Evolutionary conservation across 2,888 invertebrate species (phyloP).

Genomic region (Mythimna lalbum): DNA sequence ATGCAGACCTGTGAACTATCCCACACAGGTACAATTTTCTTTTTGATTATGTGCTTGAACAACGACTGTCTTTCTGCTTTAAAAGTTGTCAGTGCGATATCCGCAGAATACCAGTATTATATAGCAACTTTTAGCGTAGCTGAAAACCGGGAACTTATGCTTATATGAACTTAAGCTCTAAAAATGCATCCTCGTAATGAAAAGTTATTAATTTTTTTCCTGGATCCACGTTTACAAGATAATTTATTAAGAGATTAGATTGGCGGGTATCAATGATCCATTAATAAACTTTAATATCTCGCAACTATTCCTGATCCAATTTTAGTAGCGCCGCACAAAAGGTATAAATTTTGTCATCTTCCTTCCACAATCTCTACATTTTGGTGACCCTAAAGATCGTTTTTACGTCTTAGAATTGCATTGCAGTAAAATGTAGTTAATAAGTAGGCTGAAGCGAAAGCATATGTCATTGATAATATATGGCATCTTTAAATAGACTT

Average conservation of each 20-base stretch:
- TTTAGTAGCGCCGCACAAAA: conserved; percentile 12
- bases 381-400: neutral
- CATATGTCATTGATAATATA: conserved; percentile 62
- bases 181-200: neutral
- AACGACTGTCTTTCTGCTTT: conserved; percentile 3
- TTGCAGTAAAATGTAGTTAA: conserved; percentile 21
- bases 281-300: conserved; percentile 1
- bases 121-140: neutral
- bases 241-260: conserved; percentile 2
- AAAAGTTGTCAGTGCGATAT: neutral
- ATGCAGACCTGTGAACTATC: conserved; percentile 42
- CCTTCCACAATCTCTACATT: neutral
- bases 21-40: conserved; percentile 10
- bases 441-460: conserved; percentile 41
- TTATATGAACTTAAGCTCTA: conserved; percentile 7
- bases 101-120: neutral
- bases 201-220: neutral
- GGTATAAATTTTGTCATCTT: neutral
- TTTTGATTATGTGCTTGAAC: neutral
- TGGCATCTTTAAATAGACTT: conserved; percentile 75
- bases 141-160: neutral
- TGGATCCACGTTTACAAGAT: neutral
- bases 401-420: conserved; percentile 1
- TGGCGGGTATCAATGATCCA: neutral
- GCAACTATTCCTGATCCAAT: conserved; percentile 2